phyloP scores from a whole-genome alignment of 2,797 vertebrate genomes.

The Pantherophis alleghaniensis region DNA sequence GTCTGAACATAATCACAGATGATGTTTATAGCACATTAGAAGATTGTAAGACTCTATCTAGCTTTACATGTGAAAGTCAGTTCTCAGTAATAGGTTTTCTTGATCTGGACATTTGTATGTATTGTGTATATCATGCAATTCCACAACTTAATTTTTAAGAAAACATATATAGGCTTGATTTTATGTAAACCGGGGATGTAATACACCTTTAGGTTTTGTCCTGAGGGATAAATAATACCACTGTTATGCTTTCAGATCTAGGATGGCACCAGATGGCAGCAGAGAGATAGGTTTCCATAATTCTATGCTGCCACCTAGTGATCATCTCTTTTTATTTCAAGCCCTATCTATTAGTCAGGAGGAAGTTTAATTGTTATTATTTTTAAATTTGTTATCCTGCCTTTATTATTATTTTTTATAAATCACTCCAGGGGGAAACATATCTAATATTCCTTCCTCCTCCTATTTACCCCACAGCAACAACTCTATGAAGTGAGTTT shows the following conservation, averaged over 20 bases:
- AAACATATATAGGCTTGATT: background rate
- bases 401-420: background rate
- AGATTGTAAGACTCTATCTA: constrained; percentile 40
- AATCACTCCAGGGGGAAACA: background rate
- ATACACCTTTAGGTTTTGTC: background rate
- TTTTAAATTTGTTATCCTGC: background rate
- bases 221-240: background rate
- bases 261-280: background rate
- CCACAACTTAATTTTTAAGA: background rate
- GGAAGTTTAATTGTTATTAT: background rate
- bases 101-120: background rate
- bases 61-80: background rate
- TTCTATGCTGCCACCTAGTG: background rate
- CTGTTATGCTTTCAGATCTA: background rate
- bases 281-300: background rate
- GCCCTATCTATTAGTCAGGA: background rate
- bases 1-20: constrained; percentile 18
- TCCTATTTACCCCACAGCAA: background rate
- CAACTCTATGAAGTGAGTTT: background rate
- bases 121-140: no score
- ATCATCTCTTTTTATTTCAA: background rate
- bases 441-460: background rate
- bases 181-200: background rate
- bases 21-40: background rate
- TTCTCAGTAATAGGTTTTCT: background rate